These are phyloP conservation scores for Crotalus horridus DNA, from an alignment of 2,113 vertebrate genomes.

Conservation along the genomic window DNA sequence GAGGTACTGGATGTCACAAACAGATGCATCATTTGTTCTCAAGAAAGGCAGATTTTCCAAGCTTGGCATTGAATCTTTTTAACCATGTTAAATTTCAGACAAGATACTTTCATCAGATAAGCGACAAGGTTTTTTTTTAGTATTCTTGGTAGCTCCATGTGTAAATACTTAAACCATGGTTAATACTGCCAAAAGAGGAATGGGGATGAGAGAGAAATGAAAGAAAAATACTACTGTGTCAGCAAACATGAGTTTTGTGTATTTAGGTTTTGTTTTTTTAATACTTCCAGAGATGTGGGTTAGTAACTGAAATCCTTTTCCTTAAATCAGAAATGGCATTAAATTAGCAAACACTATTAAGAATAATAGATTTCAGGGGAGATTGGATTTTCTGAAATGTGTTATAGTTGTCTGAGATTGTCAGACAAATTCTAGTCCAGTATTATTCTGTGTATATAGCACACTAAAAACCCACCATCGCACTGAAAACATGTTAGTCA, in stretches of 20 bases:
- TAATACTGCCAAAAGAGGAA: not conserved
- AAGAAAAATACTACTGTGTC: constrained; percentile 7
- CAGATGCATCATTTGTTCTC: constrained; percentile 36
- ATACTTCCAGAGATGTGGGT: constrained; percentile 2
- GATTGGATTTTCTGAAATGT: not conserved
- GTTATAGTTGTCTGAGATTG: constrained; percentile 23
- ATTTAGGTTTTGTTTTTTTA: constrained; percentile 25
- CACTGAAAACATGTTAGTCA: constrained; percentile 38
- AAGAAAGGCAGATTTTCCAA: constrained; percentile 36
- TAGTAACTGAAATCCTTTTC: not conserved
- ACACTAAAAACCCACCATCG: not conserved
- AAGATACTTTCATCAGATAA: constrained; percentile 20
- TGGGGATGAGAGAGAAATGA: not conserved
- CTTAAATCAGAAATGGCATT: constrained; percentile 22
- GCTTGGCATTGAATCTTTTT: constrained; percentile 5
- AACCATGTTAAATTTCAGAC: not conserved
- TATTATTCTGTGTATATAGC: constrained; percentile 25
- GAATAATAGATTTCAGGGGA: constrained; percentile 19
- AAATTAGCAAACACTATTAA: not conserved
- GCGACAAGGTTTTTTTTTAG: constrained; percentile 12
- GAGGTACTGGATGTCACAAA: constrained; percentile 36
- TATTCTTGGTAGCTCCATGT: not conserved
- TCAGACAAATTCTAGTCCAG: constrained; percentile 1
- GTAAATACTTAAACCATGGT: not conserved
- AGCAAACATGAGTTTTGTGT: constrained; percentile 19